Evolutionary conservation across 2,113 vertebrate genomes (phyloP), one percentile per base, ranked within the genome.

Genomic region (Lamprotornis superbus): DNA sequence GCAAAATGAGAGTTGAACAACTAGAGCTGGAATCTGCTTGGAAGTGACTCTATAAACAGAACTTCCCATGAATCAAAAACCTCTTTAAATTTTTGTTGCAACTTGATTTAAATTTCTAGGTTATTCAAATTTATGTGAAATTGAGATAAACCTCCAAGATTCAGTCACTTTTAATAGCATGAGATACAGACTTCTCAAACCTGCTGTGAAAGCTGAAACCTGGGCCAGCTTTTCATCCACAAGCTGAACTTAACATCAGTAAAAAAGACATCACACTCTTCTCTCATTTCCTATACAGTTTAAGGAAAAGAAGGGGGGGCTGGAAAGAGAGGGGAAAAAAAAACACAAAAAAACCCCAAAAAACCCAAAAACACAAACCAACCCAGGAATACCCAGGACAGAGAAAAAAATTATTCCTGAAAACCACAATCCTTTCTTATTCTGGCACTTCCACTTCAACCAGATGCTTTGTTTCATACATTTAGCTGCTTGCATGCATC

Each of bases 101-200:
- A 80, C 59, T 80, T 74, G 18, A 90, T 39, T 92, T 90, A 67
- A 74, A 81, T 77, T 90, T 94, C 93, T 90, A 49, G 15, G 57
- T 90, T 94, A 96, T 96, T 96, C 76, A 93, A 94, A 96, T 95
- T 67, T 61, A 89, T 84, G 86, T 90, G 93, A 93, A 83, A 94
- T 81, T 55, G 83, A 92, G 80, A 90, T 89, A 90, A 92, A 94
- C 56, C 91, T 96, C 83, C 83, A 95, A 90, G 92, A 94, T 96
- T 93, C 83, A 86, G 60, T 92, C 93, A 96, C 79, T 95, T 97
- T 92, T 93, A 96, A 93, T 95, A 97, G 92, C 60, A 79, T 61
- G 88, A 83, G 76, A 90, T 94, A 89, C 88, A 95, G 80, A 86
- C 88, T 94, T 95, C 65, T 89, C 88, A 95, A 96, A 92, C 71